Evolutionary conservation across 2,113 vertebrate genomes (phyloP).

Genomic region (Xiphophorus maculatus): DNA sequence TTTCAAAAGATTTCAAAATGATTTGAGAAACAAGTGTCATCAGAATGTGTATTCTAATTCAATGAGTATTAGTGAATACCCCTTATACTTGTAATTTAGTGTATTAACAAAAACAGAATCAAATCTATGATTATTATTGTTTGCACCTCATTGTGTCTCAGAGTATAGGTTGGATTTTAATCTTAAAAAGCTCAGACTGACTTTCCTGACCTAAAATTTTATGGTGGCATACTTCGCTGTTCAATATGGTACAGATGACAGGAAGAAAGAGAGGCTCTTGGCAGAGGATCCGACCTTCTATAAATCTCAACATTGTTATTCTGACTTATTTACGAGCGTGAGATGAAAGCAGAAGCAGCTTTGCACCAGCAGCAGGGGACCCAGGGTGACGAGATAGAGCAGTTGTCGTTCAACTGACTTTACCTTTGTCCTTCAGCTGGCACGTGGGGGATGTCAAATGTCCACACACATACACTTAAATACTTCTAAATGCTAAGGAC

Average conservation of each 20-base stretch:
- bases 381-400: not conserved
- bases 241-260: conserved; percentile 12
- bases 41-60: no score
- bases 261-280: not conserved
- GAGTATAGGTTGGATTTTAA: not conserved
- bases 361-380: conserved; percentile 13
- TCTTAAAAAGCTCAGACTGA: not conserved
- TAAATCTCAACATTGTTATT: conserved; percentile 51
- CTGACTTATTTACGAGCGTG: conserved; percentile 41
- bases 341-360: conserved; percentile 35
- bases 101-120: not conserved
- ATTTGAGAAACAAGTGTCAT: no score
- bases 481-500: conserved; percentile 21
- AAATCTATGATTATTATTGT: not conserved
- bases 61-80: no score
- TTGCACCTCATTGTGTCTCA: not conserved
- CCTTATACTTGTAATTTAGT: not conserved
- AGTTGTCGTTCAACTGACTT: conserved; percentile 19
- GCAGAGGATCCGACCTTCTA: conserved; percentile 16
- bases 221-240: conserved; percentile 6
- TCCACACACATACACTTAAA: conserved; percentile 21
- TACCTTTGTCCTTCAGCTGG: conserved; percentile 42
- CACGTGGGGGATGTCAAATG: conserved; percentile 26
- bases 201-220: conserved; percentile 31
- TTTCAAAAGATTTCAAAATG: no score